These are phyloP conservation scores for Anastatus disparis DNA, from an alignment of 1,140 invertebrate species.

Conservation along the genomic window DNA sequence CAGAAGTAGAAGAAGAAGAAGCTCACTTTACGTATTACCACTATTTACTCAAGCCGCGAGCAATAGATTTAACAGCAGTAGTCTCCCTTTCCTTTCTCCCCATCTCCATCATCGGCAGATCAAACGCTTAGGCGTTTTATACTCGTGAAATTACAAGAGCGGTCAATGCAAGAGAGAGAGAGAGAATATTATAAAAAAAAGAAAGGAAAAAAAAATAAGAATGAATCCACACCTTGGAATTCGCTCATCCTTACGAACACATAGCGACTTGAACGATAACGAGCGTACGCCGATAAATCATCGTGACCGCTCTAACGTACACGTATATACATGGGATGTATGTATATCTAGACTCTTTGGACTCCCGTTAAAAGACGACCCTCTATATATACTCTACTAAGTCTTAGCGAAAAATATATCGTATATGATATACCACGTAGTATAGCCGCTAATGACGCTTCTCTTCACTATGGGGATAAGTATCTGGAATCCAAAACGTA, in stretches of 20 bases:
- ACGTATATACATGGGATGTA: too few relatives aligned
- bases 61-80: background rate
- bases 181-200: too few relatives aligned
- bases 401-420: too few relatives aligned
- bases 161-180: conserved; percentile 23
- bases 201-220: too few relatives aligned
- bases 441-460: conserved; percentile 47
- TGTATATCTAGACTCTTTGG: background rate
- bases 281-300: conserved; percentile 63
- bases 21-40: background rate
- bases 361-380: conserved; percentile 37
- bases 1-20: too few relatives aligned
- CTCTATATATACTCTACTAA: conserved; percentile 39
- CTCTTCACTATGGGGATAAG: conserved; percentile 37
- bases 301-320: conserved; percentile 38
- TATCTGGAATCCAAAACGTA: conserved; percentile 40
- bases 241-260: too few relatives aligned
- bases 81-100: too few relatives aligned
- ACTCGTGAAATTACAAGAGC: conserved; percentile 1
- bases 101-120: background rate
- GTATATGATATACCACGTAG: conserved; percentile 20
- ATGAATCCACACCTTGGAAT: too few relatives aligned
- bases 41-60: background rate
- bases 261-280: conserved; percentile 63
- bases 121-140: background rate